Evolutionary conservation across 2,797 vertebrate genomes (phyloP), one percentile per base, ranked within the genome.

Genomic region (Clarias pachynema): DNA sequence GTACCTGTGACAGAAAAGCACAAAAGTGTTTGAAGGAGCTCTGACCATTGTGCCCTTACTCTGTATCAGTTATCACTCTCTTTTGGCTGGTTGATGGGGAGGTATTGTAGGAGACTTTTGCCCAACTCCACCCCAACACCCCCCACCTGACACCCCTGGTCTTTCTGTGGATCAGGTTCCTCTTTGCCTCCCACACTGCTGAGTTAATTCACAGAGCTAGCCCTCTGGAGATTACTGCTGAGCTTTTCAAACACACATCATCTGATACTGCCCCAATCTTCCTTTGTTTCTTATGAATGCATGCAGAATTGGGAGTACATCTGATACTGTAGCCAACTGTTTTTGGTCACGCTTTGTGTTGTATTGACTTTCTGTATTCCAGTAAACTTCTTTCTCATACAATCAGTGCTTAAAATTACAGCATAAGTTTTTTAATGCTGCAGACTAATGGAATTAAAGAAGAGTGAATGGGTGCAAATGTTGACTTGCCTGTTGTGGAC

Each of bases 301-400:
- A 57, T 72, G 81, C 85, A 85, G 84, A 87, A 87, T 88, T 84
- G 85, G 84, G 82, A 88, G 86, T 88, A 82, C 83, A 91, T 88
- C 82, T 89, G 90, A 90, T 90, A 90, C 83, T 89, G 78, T 85
- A 79, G 83, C 82, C 85, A 88, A 89, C 85, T 85, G 87, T 89
- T 89, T 90, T 88, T 79, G 49, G 81, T 84, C 14, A 7, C 79
- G 78, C 85, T 91, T 90, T 91, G 86, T 89, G 72, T 86, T 80
- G 75, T 78, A 24, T 84, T 82, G 80, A 86, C 85, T 85, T 84
- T 87, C 86, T 88, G 82, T 75, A 18, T 78, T 83, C 84, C 87
- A 73, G 83, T 80, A 65, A 31, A 56, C 62, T 87, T 75, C 75
- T 63, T 90, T 88, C 81, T 86, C 74, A 49, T 83, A 75, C 83